Evolutionary conservation across 2,113 vertebrate genomes (phyloP).

Genomic region (Neodontobutis hainanensis): DNA sequence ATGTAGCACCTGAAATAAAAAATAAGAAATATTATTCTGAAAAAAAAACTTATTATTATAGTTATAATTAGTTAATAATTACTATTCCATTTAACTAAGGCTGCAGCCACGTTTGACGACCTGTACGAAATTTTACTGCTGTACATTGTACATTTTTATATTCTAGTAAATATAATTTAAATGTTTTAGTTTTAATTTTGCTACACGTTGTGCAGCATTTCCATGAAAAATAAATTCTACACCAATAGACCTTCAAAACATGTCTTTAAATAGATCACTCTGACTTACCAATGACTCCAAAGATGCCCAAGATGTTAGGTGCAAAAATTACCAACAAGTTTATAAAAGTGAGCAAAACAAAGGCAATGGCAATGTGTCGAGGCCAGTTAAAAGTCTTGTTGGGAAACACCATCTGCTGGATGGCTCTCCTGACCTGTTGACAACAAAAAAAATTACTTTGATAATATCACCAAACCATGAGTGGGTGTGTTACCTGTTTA

Average conservation of each 20-base stretch:
- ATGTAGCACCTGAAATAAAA: slow-evolving; percentile 89
- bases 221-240: no score
- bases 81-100: neutral
- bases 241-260: no score
- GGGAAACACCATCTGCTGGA: slow-evolving; percentile 95
- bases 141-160: neutral
- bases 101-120: neutral
- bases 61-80: neutral
- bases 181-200: no score
- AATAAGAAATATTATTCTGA: neutral
- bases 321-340: slow-evolving; percentile 97
- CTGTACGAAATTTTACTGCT: neutral
- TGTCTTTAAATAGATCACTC: neutral
- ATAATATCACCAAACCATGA: neutral
- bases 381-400: slow-evolving; percentile 95
- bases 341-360: slow-evolving; percentile 86
- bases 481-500: neutral
- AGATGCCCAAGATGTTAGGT: slow-evolving; percentile 96
- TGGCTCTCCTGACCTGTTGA: slow-evolving; percentile 89
- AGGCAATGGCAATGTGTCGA: slow-evolving; percentile 86
- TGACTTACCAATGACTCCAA: slow-evolving; percentile 92
- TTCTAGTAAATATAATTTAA: no score
- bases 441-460: neutral
- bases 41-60: no score
- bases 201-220: no score